A percentile compares a stretch with the other conserved stretches of the same genome.
Evolutionary conservation across 1,140 invertebrate species (phyloP).

Genomic region (Drosophila micromelanica): DNA sequence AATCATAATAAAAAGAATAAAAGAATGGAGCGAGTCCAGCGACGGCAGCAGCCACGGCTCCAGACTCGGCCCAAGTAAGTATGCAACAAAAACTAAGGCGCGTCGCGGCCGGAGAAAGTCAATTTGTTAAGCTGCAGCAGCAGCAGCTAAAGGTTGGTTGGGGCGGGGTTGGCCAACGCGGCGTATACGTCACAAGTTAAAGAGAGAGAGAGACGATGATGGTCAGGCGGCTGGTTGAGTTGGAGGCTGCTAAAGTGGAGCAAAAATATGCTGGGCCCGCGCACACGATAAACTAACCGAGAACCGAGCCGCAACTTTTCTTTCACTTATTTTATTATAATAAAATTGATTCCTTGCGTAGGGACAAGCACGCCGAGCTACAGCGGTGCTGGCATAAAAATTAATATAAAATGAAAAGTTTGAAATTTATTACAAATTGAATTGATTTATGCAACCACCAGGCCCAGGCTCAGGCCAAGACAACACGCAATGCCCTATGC

Average conservation of each 20-base stretch:
- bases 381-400: constrained; percentile 70
- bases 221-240: constrained; percentile 6
- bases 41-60: constrained; percentile 10
- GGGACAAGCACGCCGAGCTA: constrained; percentile 16
- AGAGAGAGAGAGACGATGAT: constrained; percentile 15
- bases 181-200: constrained; percentile 31
- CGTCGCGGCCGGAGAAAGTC: constrained; percentile 75
- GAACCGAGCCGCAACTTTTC: constrained; percentile 66
- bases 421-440: constrained; percentile 83
- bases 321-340: constrained; percentile 79
- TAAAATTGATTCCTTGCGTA: constrained; percentile 75
- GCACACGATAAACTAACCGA: constrained; percentile 56
- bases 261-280: constrained; percentile 61
- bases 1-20: constrained; percentile 71
- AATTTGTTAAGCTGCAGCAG: constrained; percentile 79
- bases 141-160: background rate
- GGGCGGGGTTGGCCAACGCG: constrained; percentile 18
- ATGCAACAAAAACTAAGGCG: constrained; percentile 70
- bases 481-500: background rate
- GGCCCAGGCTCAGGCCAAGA: background rate
- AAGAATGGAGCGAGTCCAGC: constrained; percentile 32
- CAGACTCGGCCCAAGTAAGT: constrained; percentile 55
- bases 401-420: constrained; percentile 83
- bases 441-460: constrained; percentile 74
- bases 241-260: constrained; percentile 60